Base-by-base conservation (phyloP, 2,113 vertebrate species). In the Brachyhypopomus gauderio region DNA sequence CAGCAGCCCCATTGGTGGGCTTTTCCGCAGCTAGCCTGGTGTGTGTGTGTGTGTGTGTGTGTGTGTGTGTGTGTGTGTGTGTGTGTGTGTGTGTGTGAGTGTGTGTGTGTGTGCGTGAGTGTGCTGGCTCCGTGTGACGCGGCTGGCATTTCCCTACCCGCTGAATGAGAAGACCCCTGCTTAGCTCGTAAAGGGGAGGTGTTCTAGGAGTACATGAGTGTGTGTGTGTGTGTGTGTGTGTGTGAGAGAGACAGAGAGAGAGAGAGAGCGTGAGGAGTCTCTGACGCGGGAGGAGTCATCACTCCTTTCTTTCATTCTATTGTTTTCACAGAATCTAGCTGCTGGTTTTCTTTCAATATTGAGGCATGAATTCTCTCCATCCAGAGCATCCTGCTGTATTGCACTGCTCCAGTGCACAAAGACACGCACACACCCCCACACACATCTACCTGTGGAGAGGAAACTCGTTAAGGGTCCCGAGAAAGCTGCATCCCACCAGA, bases 81-180 rank as follows among this genome's bases (percentile, higher is more conserved):
- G 45, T 48, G 45, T 48, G 45, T 48, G 45, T 48, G 45, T 48
- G 45, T 48, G 45, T 48, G 45, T 48, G 45, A 48, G 45, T 48
- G 45, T 69, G 2, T 5, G n/a, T 3, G 34, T 0, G 4, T 12
- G 12, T 52, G 12, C 3, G 45, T 52, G 45, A 8, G 12, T 14
- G 45, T 52, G 45, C 12, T 52, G 72, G 71, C 75, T 70, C 63
- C 5, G 45, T 48, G 63, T 34, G 30, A 41, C 38, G 8, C 36
- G 20, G 48, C 48, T n/a, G 48, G 23, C 38, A 9, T 22, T 66
- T 66, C 1, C 67, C 4, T 52, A 8, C 73, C 30, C 55, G n/a
- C 75, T 48, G 78, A 64, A 7, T 60, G 45, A 85, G 84, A 83
- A 52, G 48, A 79, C 36, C 77, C 45, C 76, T 60, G 79, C 14